Base-by-base conservation (phyloP, 2,797 vertebrate species). In the Neosilurus mollespiculum region DNA sequence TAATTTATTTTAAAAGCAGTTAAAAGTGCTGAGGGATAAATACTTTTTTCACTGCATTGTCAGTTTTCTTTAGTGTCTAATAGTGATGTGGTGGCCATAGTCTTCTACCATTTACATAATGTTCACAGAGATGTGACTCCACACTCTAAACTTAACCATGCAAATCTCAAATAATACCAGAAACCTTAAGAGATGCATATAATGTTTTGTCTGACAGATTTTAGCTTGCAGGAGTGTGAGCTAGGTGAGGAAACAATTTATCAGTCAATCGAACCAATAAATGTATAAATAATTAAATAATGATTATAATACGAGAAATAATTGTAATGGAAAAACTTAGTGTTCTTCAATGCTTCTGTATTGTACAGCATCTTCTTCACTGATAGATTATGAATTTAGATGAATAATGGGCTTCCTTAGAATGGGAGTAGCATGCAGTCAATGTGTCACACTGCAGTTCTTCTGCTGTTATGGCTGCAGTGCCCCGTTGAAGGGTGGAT, bases 361-460 rank as follows among this genome's bases (percentile, higher is more conserved):
- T 56, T 58, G 20, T 58, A 22, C 54, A 34, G n/a, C 14, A 24
- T 72, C 49, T 8, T 53, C 18, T 9, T 18, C 20, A 59, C 88
- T 90, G 83, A 88, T 84, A 84, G 90, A 89, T 90, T 87, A 86
- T 89, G 91, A 90, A 92, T 93, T 91, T 87, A 78, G 62, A 89
- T 89, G 88, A 92, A 90, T 90, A 92, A 94, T 91, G 85, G 87
- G 89, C 86, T 86, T 65, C 78, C 86, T 84, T 81, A 84, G 82
- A 26, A 80, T 69, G 81, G 80, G 83, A 85, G 86, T 86, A 82
- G 87, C 82, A 86, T 71, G 67, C 87, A 85, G 81, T 84, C 69
- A 86, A 51, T 84, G 61, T 82, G 69, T 76, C 73, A 87, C 61
- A 26, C 78, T 72, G 84, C 77, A 64, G 53, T 83, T 61, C 83